Base-by-base conservation (phyloP, 2,888 invertebrate genomes). In the Drosophila imparisetae region DNA sequence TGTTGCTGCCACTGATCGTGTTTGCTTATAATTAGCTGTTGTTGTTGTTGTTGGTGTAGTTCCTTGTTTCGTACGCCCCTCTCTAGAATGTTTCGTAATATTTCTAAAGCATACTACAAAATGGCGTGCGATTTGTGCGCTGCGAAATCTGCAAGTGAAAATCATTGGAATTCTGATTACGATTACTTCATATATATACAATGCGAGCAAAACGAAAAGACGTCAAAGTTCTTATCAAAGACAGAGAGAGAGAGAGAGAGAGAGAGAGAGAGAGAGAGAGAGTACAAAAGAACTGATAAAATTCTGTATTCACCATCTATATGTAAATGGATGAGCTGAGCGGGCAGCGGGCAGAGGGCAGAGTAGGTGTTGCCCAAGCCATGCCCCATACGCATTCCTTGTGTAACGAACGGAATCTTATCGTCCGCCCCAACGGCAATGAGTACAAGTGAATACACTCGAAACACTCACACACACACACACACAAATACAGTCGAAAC, bases 131-230 rank as follows among this genome's bases (percentile, higher is more conserved):
- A 73, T 81, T 85, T 77, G 83, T 79, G 73, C 63, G 83, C 81
- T 79, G 72, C 66, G 75, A 85, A 85, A 87, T 87, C 85, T 85
- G 87, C 83, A 85, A 87, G 59, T 87, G 71, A 67, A 79, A 83
- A 75, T 53, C 65, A 72, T 71, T 69, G 62, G 60, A 66, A 75
- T 68, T 63, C 50, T 70, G 80, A 80, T 80, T 80, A 80, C 72
- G 79, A 75, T 78, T 71, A 68, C 62, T 66, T 29, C 58, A 68
- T 70, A 68, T 10, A 15, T 27, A 15, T 13, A 36, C 34, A 21
- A 21, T 66, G 62, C 61, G 61, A 60, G 49, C 40, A 52, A 72
- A 53, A 57, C 40, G n/a, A 49, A 55, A 67, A 73, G 69, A 75
- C 70, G 67, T 67, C 65, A 69, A 53, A 49, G 45, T 50, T 38